A percentile compares a stretch with the other conserved stretches of the same genome.
phyloP scores from a whole-genome alignment of 1,140 invertebrate genomes.

The Lamellibrachia luymesi region DNA sequence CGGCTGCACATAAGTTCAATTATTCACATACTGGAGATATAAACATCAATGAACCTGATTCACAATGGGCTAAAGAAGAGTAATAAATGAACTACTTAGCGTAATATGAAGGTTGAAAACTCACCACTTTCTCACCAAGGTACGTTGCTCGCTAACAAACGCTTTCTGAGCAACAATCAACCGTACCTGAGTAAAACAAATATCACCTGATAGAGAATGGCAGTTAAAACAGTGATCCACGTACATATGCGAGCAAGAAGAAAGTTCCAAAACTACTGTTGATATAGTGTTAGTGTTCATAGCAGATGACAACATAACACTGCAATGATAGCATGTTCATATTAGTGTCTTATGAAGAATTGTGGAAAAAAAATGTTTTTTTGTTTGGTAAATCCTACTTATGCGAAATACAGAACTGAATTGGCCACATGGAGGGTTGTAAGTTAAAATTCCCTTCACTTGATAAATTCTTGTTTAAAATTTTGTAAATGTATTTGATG shows the following conservation, averaged over 20 bases:
- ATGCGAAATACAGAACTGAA: neutral
- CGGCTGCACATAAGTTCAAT: too few relatives aligned
- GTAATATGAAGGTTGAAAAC: neutral
- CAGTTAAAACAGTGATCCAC: neutral
- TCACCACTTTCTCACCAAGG: slow-evolving; percentile 68
- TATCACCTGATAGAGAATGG: neutral
- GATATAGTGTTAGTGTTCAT: too few relatives aligned
- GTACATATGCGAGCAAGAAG: neutral
- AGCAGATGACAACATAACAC: too few relatives aligned
- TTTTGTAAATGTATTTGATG: too few relatives aligned
- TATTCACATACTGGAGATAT: too few relatives aligned
- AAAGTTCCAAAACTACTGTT: neutral
- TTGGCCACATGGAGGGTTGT: neutral
- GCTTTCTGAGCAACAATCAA: slow-evolving; percentile 72
- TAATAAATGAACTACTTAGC: neutral
- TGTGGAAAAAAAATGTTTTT: too few relatives aligned
- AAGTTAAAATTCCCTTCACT: neutral
- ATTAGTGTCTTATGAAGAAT: neutral
- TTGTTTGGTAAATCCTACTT: too few relatives aligned
- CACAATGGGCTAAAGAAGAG: neutral
- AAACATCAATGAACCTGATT: too few relatives aligned
- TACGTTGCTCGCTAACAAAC: slow-evolving; percentile 74
- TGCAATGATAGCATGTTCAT: neutral
- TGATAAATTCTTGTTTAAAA: neutral
- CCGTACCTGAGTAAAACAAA: slow-evolving; percentile 49